Percentiles rank a stretch among this genome's conserved stretches.
These are phyloP conservation scores for Scopus umbretta DNA, from an alignment of 2,113 vertebrate species.

Conservation along the genomic window DNA sequence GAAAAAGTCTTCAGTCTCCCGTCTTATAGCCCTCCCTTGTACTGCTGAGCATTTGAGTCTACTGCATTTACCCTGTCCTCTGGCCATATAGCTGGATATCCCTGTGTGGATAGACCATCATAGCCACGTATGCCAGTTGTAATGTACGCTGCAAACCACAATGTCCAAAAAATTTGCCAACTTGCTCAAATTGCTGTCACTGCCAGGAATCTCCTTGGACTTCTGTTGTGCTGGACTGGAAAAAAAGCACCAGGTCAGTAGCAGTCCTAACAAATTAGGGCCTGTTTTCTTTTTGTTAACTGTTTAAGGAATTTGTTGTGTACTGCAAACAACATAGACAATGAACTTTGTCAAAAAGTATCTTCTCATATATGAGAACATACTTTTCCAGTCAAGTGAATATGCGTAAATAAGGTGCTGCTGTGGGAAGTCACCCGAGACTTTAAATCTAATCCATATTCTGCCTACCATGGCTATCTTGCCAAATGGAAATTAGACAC, in stretches of 20 bases:
- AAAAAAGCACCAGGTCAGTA: not conserved
- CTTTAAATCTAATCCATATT: not conserved
- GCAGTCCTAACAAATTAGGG: not conserved
- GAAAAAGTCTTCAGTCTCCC: not conserved
- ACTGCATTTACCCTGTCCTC: not conserved
- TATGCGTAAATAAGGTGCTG: not conserved
- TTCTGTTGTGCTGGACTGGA: not conserved
- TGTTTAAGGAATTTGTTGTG: not conserved
- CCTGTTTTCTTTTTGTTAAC: not conserved
- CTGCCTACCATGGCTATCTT: not conserved
- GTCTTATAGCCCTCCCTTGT: not conserved
- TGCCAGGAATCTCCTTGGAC: not conserved
- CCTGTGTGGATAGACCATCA: not conserved
- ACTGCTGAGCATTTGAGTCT: not conserved
- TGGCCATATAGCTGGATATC: not conserved
- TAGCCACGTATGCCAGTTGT: not conserved
- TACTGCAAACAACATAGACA: not conserved
- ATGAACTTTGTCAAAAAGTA: not conserved
- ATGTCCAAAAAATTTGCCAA: not conserved
- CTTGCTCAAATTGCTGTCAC: not conserved
- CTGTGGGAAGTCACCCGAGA: not conserved
- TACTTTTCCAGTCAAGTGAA: not conserved
- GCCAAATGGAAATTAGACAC: not conserved
- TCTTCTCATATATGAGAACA: not conserved
- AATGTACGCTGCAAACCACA: not conserved